These are phyloP conservation scores for Sapayoa aenigma DNA, from an alignment of 2,113 vertebrate genomes.

Conservation along the genomic window DNA sequence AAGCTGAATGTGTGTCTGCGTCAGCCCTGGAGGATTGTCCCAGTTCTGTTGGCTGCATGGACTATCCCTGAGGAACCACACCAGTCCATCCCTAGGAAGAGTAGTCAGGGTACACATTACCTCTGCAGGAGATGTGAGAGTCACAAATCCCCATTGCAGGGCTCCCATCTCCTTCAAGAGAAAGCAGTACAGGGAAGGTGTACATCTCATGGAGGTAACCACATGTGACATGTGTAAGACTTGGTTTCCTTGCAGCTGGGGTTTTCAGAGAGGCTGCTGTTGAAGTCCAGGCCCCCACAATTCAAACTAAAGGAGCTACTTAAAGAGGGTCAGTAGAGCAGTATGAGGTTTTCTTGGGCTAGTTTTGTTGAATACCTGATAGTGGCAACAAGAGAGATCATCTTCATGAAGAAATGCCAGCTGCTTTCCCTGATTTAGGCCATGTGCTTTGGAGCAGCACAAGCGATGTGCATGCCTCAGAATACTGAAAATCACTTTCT, in stretches of 20 bases:
- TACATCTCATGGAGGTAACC: neutral
- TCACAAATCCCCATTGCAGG: neutral
- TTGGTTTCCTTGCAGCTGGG: neutral
- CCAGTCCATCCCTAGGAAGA: neutral
- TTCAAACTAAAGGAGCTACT: neutral
- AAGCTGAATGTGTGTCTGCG: neutral
- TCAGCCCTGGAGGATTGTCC: neutral
- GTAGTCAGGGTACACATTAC: fast-evolving
- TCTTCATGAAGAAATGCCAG: neutral
- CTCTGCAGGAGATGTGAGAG: neutral
- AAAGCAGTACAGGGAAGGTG: neutral
- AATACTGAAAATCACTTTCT: neutral
- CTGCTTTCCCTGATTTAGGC: neutral
- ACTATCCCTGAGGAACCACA: neutral
- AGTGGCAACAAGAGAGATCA: neutral
- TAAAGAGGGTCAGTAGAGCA: neutral
- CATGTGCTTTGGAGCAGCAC: neutral
- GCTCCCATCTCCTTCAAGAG: neutral
- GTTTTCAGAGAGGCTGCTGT: neutral
- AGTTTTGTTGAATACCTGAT: neutral
- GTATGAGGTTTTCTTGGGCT: neutral
- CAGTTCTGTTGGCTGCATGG: fast-evolving
- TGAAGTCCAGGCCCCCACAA: neutral
- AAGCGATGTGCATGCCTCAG: fast-evolving
- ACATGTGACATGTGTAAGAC: too few species aligned